Percentiles rank a stretch among this genome's conserved stretches.
Conservation (phyloP, 2,797 vertebrate genomes). For the Microctenopoma stevenorrisi region DNA sequence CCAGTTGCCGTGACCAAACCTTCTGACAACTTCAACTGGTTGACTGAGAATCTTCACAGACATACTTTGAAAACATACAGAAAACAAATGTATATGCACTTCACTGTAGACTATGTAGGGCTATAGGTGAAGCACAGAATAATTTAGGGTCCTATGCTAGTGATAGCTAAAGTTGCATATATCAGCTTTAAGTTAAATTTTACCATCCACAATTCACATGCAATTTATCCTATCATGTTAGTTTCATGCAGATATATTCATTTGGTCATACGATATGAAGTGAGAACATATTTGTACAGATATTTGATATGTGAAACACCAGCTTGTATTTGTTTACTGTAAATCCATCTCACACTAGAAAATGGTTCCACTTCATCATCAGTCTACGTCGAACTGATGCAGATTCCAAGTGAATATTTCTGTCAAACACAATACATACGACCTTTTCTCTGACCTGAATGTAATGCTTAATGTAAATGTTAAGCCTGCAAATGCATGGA, state of each 20-base stretch:
- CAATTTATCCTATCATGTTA: neutral
- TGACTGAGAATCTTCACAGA: too few relatives aligned
- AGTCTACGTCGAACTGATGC: neutral
- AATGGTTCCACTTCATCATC: neutral
- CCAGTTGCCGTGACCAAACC: too few relatives aligned
- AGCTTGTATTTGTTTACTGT: neutral
- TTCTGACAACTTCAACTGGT: too few relatives aligned
- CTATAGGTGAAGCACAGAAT: too few relatives aligned
- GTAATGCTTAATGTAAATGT: neutral
- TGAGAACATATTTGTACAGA: neutral
- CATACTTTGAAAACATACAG: too few relatives aligned
- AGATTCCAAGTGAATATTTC: constrained; percentile 5
- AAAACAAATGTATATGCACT: too few relatives aligned
- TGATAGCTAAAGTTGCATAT: too few relatives aligned
- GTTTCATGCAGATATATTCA: neutral
- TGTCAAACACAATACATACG: neutral
- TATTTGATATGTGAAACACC: neutral
- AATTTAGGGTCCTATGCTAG: too few relatives aligned
- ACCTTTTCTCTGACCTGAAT: neutral
- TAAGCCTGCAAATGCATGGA: neutral
- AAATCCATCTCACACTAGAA: neutral
- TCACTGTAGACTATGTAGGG: too few relatives aligned
- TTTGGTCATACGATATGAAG: neutral
- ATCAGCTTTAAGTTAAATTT: too few relatives aligned
- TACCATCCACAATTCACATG: neutral